Base-by-base conservation (phyloP, 1,140 invertebrate species). In the Polyergus mexicanus region DNA sequence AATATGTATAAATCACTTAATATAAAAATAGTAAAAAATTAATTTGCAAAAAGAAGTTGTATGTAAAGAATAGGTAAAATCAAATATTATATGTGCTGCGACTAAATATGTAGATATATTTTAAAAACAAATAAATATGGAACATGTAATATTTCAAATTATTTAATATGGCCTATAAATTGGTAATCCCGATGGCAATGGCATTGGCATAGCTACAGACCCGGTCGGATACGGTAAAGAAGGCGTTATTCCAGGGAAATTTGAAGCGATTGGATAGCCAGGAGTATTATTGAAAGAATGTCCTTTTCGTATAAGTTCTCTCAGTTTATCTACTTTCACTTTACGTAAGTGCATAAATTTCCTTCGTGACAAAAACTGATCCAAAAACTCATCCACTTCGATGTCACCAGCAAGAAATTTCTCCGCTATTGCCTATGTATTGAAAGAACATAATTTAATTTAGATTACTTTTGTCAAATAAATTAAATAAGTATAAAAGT, bases 281-380 rank as follows among this genome's bases (percentile, higher is more conserved):
- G 92, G 89, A n/a, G 72, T 92, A 72, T 63, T 91, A 25, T 91
- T 88, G 0, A 94, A 89, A 8, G 93, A 88, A 87, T 95, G 88
- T 11, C 87, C 86, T 87, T 95, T 93, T 94, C 96, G 96, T 51
- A 98, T 95, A 2, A 98, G 92, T 92, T 98, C 98, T 75, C 96
- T 95, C 96, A 98, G 97, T 95, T 98, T 98, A 75, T 98, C 98
- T 19, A 97, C 96, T 95, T 98, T 98, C 0, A 98, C 96, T 92
- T 97, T 96, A 56, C 97, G 95, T 60, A 98, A 89, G 92, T 98
- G 98, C 96, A 98, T 98, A 47, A 96, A 93, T 92, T 97, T 98
- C 13, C 98, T 95, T 87, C 96, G 95, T 2, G 95, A 95, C 69
- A 97, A 95, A 94, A 98, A 98, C 77, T 98, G 96, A 51, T 97